Conservation (phyloP, 2,113 vertebrate genomes). For the Rafetus swinhoei region DNA sequence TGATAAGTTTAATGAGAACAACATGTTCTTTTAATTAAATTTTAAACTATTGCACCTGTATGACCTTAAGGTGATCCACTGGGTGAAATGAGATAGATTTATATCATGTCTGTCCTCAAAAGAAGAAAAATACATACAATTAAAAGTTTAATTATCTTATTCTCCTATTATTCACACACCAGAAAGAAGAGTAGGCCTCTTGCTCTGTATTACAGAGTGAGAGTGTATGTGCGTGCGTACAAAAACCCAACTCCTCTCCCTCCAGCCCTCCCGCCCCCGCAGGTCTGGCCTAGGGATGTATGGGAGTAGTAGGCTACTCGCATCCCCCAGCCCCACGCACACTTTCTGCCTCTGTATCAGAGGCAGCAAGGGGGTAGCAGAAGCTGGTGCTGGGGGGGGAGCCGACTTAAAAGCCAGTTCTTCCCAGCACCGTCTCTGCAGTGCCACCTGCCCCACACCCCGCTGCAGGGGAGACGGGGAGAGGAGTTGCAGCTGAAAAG, state of each 20-base stretch:
- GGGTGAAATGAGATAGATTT: background rate
- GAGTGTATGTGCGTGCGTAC: rapidly evolving
- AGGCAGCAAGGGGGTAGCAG: no score
- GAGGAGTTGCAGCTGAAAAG: rapidly evolving
- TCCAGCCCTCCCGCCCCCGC: no score
- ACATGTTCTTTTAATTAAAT: background rate
- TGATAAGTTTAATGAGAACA: conserved; percentile 26
- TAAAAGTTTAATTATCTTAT: background rate
- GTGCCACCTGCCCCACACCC: no score
- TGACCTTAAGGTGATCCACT: conserved; percentile 14
- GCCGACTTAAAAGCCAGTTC: no score
- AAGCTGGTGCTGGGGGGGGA: no score
- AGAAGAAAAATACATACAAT: background rate
- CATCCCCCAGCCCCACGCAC: no score
- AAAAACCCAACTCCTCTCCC: no score
- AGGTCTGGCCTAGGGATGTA: no score
- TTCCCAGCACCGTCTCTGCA: no score
- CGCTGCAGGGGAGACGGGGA: no score
- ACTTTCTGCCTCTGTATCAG: no score
- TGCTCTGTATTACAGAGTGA: background rate
- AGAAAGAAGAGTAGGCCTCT: background rate
- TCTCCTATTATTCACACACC: rapidly evolving
- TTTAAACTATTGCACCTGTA: background rate
- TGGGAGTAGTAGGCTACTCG: no score
- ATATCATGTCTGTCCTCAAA: background rate